Conservation (phyloP, 1,140 invertebrate genomes). For the Drosophila mauritiana region DNA sequence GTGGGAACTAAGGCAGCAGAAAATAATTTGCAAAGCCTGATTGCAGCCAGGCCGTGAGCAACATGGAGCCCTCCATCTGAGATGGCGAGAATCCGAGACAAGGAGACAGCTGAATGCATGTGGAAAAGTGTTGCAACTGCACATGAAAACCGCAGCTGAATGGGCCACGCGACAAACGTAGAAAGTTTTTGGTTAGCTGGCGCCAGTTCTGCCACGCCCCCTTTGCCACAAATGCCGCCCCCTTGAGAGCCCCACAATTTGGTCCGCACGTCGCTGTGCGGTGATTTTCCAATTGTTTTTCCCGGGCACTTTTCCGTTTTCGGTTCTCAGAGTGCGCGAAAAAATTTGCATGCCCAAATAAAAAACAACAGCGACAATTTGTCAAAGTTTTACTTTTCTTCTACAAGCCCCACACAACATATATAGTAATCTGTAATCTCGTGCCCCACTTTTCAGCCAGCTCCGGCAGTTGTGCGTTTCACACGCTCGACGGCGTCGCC, state of each 20-base stretch:
- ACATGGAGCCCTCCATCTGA: background rate
- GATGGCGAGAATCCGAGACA: constrained; percentile 26
- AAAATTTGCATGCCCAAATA: constrained; percentile 74
- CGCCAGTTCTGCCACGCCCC: constrained; percentile 56
- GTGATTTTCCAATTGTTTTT: constrained; percentile 65
- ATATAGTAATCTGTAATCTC: constrained; percentile 48
- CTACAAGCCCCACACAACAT: constrained; percentile 1
- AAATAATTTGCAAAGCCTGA: constrained; percentile 67
- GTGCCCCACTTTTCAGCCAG: constrained; percentile 53
- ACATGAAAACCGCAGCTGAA: constrained; percentile 53
- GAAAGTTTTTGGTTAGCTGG: constrained; percentile 68
- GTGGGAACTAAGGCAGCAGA: constrained; percentile 67
- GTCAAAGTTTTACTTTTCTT: constrained; percentile 55
- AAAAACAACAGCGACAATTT: constrained; percentile 56
- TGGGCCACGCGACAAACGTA: constrained; percentile 77
- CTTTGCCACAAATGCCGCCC: constrained; percentile 8
- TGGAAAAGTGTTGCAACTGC: constrained; percentile 80
- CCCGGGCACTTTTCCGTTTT: constrained; percentile 65
- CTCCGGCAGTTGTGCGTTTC: constrained; percentile 71
- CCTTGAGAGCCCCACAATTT: constrained; percentile 21
- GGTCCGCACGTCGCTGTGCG: constrained; percentile 37
- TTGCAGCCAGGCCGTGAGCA: constrained; percentile 41
- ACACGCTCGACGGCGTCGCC: constrained; percentile 72
- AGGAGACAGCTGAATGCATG: constrained; percentile 62
- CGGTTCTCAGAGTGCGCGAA: constrained; percentile 62